Evolutionary conservation across 2,113 vertebrate genomes (phyloP).

Genomic region (Climacteris rufus): DNA sequence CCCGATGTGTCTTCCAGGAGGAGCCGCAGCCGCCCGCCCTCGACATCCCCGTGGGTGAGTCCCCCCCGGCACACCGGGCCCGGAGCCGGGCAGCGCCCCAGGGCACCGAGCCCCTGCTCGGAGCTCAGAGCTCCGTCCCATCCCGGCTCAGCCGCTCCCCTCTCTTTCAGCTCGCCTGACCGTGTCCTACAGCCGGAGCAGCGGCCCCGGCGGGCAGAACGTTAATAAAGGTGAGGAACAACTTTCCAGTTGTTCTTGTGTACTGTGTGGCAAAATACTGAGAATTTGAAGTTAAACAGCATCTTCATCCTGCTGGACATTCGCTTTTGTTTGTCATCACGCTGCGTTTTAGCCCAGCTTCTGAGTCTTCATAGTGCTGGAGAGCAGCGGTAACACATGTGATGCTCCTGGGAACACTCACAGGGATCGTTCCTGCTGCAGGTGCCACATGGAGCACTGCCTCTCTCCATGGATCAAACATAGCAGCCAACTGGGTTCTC

Average conservation of each 20-base stretch:
- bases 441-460: not conserved
- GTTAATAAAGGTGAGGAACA: slow-evolving; percentile 89
- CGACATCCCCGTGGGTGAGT: slow-evolving; percentile 75
- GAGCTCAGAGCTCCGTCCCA: not conserved
- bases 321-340: not conserved
- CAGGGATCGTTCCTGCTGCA: not conserved
- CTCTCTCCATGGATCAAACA: not conserved
- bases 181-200: slow-evolving; percentile 86
- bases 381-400: fast-evolving
- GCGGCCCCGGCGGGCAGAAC: slow-evolving; percentile 91
- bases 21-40: not conserved
- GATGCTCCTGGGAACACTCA: not conserved
- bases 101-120: too few relatives aligned
- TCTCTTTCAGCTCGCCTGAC: slow-evolving; percentile 80
- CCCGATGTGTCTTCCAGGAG: slow-evolving; percentile 42
- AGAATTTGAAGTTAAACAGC: not conserved
- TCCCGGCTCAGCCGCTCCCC: not conserved
- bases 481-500: not conserved
- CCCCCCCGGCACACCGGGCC: not conserved
- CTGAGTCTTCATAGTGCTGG: fast-evolving
- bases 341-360: not conserved
- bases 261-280: not conserved
- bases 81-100: not conserved
- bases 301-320: fast-evolving
- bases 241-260: not conserved